A percentile compares a stretch with the other conserved stretches of the same genome.
Conservation (phyloP, 2,888 invertebrate species). For the Eulithis prunata region DNA sequence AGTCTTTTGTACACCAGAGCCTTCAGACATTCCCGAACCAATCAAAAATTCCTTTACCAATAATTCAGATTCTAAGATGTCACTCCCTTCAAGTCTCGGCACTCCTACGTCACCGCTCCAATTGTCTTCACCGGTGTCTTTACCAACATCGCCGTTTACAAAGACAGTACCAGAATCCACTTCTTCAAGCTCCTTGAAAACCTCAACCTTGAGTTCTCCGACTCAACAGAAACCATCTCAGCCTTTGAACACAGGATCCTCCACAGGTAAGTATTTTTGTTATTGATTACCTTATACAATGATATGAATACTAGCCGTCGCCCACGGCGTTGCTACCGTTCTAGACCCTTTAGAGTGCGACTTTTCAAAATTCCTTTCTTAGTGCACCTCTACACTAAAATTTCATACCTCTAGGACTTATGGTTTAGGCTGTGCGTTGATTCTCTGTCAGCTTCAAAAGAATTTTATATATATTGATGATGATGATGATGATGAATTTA, state of each 20-base stretch:
- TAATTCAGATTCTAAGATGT: conserved; percentile 70
- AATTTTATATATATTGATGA: too few species aligned
- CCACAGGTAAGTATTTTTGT: conserved; percentile 68
- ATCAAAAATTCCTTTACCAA: conserved; percentile 56
- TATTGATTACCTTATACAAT: not conserved
- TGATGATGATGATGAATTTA: too few species aligned
- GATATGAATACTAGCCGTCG: too few species aligned
- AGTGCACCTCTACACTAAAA: too few species aligned
- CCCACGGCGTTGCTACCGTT: too few species aligned
- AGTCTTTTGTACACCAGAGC: conserved; percentile 67
- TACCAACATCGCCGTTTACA: conserved; percentile 69
- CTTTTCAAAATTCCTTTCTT: too few species aligned
- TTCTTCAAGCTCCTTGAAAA: conserved; percentile 57
- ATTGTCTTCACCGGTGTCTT: conserved; percentile 69
- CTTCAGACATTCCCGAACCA: conserved; percentile 51
- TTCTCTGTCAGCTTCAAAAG: too few species aligned
- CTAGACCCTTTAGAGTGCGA: too few species aligned
- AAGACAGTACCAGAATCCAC: conserved; percentile 58
- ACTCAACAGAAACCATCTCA: conserved; percentile 49
- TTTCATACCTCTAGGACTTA: too few species aligned
- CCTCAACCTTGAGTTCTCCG: conserved; percentile 46
- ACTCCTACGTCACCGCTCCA: conserved; percentile 73
- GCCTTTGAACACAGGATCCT: conserved; percentile 61
- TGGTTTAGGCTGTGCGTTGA: too few species aligned
- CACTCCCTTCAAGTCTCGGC: conserved; percentile 70